A percentile compares a stretch with the other conserved stretches of the same genome.
Conservation (phyloP, 1,140 invertebrate genomes). For the Ectropis grisescens region DNA sequence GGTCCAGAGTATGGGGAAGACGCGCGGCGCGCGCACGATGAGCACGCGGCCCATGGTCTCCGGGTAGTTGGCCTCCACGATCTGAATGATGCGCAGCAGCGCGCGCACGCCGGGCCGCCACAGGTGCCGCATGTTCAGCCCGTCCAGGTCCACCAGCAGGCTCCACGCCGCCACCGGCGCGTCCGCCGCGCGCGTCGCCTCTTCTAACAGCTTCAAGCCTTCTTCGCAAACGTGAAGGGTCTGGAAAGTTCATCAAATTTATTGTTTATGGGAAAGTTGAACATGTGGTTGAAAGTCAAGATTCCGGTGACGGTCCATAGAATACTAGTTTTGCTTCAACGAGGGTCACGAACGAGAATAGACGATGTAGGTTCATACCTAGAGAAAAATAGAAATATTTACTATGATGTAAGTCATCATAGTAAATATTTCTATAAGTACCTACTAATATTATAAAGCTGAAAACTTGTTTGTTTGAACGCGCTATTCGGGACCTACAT, state of each 20-base stretch:
- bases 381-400: too few relatives aligned
- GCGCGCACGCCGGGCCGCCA: conserved; percentile 95
- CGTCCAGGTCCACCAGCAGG: conserved; percentile 92
- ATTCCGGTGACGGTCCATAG: too few relatives aligned
- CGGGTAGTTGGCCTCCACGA: conserved; percentile 96
- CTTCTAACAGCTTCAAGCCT: conserved; percentile 85
- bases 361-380: too few relatives aligned
- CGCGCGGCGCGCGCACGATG: conserved; percentile 89
- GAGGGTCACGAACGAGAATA: too few relatives aligned
- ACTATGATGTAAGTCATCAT: too few relatives aligned
- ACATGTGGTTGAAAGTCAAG: too few relatives aligned
- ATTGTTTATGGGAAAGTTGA: too few relatives aligned
- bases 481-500: too few relatives aligned
- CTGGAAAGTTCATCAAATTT: conserved; percentile 44
- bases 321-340: too few relatives aligned
- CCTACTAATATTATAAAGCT: too few relatives aligned
- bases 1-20: conserved; percentile 98
- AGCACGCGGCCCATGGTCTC: conserved; percentile 94
- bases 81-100: conserved; percentile 93
- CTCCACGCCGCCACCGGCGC: conserved; percentile 91
- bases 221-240: conserved; percentile 90
- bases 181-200: conserved; percentile 81
- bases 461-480: too few relatives aligned
- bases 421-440: too few relatives aligned
- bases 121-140: conserved; percentile 94